A percentile compares a stretch with the other conserved stretches of the same genome.
These are phyloP conservation scores for Chironomus tepperi DNA, from an alignment of 1,140 invertebrate genomes.

Conservation along the genomic window DNA sequence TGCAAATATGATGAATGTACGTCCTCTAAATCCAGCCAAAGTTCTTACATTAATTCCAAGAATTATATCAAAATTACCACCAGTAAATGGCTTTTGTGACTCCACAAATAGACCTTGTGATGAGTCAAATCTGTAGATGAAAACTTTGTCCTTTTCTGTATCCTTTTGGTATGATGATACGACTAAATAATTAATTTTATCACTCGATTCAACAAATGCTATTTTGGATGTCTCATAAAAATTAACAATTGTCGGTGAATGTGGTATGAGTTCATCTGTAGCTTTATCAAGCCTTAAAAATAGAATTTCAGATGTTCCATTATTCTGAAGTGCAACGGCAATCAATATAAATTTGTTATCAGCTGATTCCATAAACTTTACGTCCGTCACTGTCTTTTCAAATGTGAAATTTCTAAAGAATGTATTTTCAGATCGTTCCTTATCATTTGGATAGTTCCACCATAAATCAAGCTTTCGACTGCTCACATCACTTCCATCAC, in stretches of 20 bases:
- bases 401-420: slow-evolving; percentile 6
- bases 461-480: neutral
- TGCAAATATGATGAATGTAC: neutral
- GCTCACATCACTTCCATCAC: neutral
- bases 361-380: neutral
- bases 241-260: neutral
- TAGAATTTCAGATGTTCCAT: neutral
- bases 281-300: neutral
- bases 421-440: neutral
- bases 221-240: neutral
- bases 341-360: neutral
- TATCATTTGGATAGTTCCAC: neutral
- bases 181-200: neutral
- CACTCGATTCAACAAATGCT: neutral
- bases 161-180: neutral
- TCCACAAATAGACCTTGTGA: neutral
- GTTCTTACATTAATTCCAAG: neutral
- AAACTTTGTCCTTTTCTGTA: neutral
- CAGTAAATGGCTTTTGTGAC: neutral
- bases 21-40: neutral
- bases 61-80: neutral
- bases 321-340: neutral
- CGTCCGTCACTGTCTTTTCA: neutral
- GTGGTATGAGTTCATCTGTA: neutral
- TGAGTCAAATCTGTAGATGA: neutral